Base-by-base conservation (phyloP, 2,888 invertebrate species). In the Poecilus cupreus region DNA sequence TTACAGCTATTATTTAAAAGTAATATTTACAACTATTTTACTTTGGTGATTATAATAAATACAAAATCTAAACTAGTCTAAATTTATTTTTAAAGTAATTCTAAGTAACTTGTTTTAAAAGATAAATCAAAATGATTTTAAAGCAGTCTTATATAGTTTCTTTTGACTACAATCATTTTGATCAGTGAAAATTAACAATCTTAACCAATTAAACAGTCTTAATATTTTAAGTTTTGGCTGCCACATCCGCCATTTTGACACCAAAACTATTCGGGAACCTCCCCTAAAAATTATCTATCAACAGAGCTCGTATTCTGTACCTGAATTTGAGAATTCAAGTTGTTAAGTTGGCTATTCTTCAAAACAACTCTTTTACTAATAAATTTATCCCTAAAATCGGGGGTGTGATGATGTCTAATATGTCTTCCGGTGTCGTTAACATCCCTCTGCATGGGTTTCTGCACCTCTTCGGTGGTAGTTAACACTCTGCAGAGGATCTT, bases 401-500 rank as follows among this genome's bases (percentile, higher is more conserved):
- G 46, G 6, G 32, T 22, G 24, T 80, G 80, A 32, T 80, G 80
- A 16, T 80, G 80, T 11, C 80, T 32, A 11, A 80, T 80, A 18
- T 72, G 80, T 18, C 80, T 64, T 1, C 68, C 46, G 8, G 68
- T 24, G 4, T 72, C 72, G 54, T 24, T 51, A 22, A 32, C 13
- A n/a, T 43, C 16, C 32, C 11, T 60, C 8, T 76, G 76, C 4
- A 39, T 5, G 6, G 57, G 18, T 22, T 16, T 37, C n/a, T 10
- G 32, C 22, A 24, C 22, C 1, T 68, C 51, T 13, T 70, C 68
- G 6, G 51, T 81, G 24, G 57, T 74, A 20, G 51, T 70, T 80
- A 60, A 32, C 49, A 78, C 54, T 24, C 75, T 75, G 39, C 72
- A 75, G 11, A 60, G 11, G 43, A 82, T 64, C 8, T 82, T 86